Percentiles rank a stretch among this genome's conserved stretches.
Evolutionary conservation across 2,888 invertebrate genomes (phyloP).

Genomic region (Limnephilus lunatus): DNA sequence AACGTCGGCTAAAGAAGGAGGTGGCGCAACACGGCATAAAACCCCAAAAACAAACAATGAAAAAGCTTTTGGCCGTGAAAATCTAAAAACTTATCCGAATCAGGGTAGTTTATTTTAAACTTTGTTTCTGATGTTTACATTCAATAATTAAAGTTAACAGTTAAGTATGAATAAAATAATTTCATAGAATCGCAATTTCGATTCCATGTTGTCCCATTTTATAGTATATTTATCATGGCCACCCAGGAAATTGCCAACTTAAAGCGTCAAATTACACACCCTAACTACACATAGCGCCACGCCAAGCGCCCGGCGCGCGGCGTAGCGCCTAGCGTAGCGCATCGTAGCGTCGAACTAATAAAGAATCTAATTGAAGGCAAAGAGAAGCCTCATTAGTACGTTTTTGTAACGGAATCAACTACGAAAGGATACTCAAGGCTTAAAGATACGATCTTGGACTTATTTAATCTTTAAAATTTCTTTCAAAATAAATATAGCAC

Average conservation of each 20-base stretch:
- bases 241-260: neutral
- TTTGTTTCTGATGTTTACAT: neutral
- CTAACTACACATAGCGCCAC: neutral
- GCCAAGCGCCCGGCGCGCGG: neutral
- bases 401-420: constrained; percentile 27
- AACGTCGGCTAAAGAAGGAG: too few species aligned
- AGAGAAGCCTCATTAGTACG: constrained; percentile 35
- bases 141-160: neutral
- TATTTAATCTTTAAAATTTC: neutral
- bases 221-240: neutral
- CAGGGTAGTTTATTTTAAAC: too few species aligned
- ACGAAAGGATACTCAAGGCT: neutral
- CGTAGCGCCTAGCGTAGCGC: neutral
- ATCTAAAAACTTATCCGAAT: too few species aligned
- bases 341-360: constrained; percentile 33
- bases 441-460: neutral
- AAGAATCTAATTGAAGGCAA: constrained; percentile 45
- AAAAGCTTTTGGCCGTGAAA: too few species aligned
- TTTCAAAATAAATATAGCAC: neutral
- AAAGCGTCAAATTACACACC: neutral
- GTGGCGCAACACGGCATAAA: too few species aligned
- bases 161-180: neutral
- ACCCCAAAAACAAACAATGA: too few species aligned
- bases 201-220: neutral
- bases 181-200: neutral